Evolutionary conservation across 64 coral and sea anemone genomes (phyloP).

Genomic region (Porites lutea): DNA sequence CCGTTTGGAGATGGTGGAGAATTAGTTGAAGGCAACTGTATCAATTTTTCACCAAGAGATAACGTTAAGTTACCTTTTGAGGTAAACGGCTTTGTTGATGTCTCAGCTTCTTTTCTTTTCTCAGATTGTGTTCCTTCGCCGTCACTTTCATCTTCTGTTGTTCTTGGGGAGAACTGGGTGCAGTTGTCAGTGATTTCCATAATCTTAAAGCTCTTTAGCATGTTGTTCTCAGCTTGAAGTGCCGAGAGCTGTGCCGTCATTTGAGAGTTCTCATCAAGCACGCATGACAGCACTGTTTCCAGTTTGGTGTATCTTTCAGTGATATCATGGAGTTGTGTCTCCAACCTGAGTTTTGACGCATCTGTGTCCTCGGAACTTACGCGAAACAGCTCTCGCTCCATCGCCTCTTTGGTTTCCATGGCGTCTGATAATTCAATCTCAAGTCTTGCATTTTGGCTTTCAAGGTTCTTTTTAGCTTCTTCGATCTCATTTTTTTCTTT

Average conservation of each 20-base stretch:
- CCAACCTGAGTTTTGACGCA: constrained; percentile 20
- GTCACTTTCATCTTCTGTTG: constrained; percentile 81
- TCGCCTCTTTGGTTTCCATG: constrained; percentile 67
- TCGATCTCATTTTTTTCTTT: constrained; percentile 43
- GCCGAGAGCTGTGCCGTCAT: constrained; percentile 57
- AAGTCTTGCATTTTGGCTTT: constrained; percentile 72
- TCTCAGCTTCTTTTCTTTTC: neutral
- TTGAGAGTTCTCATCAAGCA: constrained; percentile 85
- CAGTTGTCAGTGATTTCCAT: constrained; percentile 82
- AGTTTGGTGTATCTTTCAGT: constrained; percentile 77
- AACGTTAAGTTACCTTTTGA: neutral
- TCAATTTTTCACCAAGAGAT: neutral
- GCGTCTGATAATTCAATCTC: constrained; percentile 91
- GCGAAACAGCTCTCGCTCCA: constrained; percentile 71
- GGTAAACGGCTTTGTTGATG: no score
- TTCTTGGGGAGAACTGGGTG: constrained; percentile 84
- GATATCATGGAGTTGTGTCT: constrained; percentile 34
- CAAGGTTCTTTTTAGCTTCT: constrained; percentile 59
- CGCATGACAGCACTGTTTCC: constrained; percentile 72
- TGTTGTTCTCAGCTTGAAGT: constrained; percentile 74
- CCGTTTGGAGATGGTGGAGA: neutral
- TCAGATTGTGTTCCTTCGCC: neutral
- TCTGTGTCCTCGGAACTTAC: constrained; percentile 34
- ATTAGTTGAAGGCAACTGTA: neutral
- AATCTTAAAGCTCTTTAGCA: constrained; percentile 82